Evolutionary conservation across 2,797 vertebrate species (phyloP).

Genomic region (Gambelia wislizenii): DNA sequence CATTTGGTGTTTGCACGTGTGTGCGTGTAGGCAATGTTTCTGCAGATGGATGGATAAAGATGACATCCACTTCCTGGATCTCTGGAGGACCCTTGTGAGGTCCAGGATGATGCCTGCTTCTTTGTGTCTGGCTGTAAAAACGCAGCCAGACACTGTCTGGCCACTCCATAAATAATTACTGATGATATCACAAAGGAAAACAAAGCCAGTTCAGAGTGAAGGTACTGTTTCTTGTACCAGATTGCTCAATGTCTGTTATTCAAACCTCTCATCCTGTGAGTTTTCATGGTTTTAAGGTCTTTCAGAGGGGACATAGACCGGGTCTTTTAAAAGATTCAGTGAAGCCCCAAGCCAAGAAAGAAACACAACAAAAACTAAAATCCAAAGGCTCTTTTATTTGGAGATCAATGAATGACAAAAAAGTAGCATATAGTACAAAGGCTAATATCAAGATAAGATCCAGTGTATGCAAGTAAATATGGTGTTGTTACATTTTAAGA

Average conservation of each 20-base stretch:
- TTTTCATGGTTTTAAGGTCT: background rate
- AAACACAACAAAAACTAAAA: slow-evolving; percentile 30
- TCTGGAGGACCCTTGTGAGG: background rate
- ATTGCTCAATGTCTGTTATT: background rate
- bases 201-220: background rate
- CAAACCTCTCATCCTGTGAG: background rate
- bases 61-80: too few species aligned
- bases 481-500: slow-evolving; percentile 44
- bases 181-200: background rate
- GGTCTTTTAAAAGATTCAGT: background rate
- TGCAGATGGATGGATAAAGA: too few species aligned
- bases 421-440: slow-evolving; percentile 68
- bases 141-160: background rate
- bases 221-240: background rate
- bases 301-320: background rate
- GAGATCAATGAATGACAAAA: slow-evolving; percentile 64
- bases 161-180: background rate
- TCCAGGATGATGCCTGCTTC: too few species aligned
- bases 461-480: slow-evolving; percentile 61
- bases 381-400: slow-evolving; percentile 60
- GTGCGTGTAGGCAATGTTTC: too few species aligned
- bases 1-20: too few species aligned
- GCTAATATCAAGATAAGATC: slow-evolving; percentile 61
- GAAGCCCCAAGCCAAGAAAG: slow-evolving; percentile 6
- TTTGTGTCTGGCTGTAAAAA: too few species aligned